These are phyloP conservation scores for Lerista edwardsae DNA, from an alignment of 2,797 vertebrate species.

Conservation along the genomic window DNA sequence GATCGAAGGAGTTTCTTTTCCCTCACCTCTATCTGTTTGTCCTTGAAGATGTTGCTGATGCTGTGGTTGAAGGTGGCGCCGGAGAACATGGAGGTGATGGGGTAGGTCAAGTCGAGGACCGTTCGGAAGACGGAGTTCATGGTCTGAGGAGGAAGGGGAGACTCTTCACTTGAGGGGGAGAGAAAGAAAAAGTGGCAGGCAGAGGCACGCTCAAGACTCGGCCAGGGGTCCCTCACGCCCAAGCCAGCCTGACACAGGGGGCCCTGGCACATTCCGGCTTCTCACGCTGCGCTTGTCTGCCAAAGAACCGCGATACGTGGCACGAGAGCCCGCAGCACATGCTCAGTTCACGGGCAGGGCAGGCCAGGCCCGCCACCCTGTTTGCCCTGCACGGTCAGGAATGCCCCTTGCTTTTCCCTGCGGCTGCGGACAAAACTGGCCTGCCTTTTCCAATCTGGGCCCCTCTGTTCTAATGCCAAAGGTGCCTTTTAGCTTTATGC, in stretches of 20 bases:
- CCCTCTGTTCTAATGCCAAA: no score
- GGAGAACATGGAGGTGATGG: conserved; percentile 95
- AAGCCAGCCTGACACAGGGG: no score
- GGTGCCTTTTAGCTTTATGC: no score
- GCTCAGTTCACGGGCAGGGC: background rate
- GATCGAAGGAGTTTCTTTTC: no score
- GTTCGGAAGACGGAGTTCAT: conserved; percentile 89
- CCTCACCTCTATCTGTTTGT: conserved; percentile 92
- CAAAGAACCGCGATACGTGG: no score
- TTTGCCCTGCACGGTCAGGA: no score
- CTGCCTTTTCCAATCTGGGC: no score
- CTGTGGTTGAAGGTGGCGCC: conserved; percentile 89
- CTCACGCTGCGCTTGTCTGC: no score
- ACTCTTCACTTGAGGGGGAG: background rate
- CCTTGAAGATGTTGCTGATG: conserved; percentile 84
- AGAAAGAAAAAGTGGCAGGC: background rate
- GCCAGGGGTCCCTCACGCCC: no score
- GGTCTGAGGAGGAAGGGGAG: conserved; percentile 72
- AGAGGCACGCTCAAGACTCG: background rate
- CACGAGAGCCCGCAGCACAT: background rate
- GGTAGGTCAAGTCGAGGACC: conserved; percentile 91
- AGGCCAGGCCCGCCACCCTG: background rate
- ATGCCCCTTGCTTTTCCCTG: no score
- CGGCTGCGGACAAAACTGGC: no score
- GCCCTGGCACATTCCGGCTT: no score